These are phyloP conservation scores for Sinella curviseta DNA, from an alignment of 1,140 invertebrate species.

Conservation along the genomic window DNA sequence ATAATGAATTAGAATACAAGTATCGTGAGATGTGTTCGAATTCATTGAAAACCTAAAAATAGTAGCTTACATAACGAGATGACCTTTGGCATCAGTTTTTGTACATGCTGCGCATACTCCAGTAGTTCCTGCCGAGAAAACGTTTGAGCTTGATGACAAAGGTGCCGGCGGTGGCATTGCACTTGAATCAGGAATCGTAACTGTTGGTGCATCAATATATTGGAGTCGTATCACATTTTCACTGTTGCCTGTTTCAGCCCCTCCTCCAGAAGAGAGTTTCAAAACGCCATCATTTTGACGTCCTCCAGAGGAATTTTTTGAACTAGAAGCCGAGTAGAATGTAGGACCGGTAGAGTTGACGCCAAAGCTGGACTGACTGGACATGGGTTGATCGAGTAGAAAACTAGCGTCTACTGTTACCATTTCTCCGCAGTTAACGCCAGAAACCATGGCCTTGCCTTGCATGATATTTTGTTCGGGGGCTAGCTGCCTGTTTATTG, in stretches of 20 bases:
- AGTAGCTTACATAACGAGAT: conserved; percentile 18
- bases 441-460: conserved; percentile 18
- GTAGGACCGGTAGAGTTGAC: not conserved
- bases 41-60: too few relatives aligned
- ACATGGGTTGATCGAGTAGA: not conserved
- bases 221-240: conserved; percentile 24
- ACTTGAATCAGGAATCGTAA: not conserved
- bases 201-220: not conserved
- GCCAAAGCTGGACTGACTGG: not conserved
- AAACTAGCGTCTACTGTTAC: conserved; percentile 22
- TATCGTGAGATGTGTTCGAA: too few relatives aligned
- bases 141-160: not conserved
- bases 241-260: not conserved
- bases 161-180: conserved; percentile 2
- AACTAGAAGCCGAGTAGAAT: not conserved
- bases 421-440: not conserved
- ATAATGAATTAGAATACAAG: conserved; percentile 23
- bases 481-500: conserved; percentile 1
- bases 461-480: conserved; percentile 14
- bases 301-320: too few relatives aligned
- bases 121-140: not conserved
- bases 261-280: not conserved
- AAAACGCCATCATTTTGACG: not conserved
- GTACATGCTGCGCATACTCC: conserved; percentile 26
- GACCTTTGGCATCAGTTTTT: conserved; percentile 34